phyloP scores from a whole-genome alignment of 2,888 invertebrate genomes.

The Agrochola litura region DNA sequence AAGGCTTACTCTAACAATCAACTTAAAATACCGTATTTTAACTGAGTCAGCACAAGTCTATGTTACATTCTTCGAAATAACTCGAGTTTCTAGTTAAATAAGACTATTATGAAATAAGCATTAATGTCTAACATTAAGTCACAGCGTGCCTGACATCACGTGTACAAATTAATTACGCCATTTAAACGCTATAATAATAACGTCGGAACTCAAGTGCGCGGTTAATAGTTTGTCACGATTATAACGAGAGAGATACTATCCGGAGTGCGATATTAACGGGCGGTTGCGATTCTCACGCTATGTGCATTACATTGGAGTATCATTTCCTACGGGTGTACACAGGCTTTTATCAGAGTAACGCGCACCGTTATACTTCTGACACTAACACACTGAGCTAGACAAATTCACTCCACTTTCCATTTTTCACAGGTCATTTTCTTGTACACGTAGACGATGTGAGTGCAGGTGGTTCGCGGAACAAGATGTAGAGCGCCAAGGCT shows the following conservation, averaged over 20 bases:
- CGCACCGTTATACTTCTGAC: constrained; percentile 81
- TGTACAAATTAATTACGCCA: constrained; percentile 73
- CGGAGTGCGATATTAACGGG: constrained; percentile 74
- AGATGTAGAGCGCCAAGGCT: constrained; percentile 82
- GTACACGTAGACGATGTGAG: constrained; percentile 79
- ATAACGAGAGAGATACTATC: constrained; percentile 80
- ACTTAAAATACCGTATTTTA: constrained; percentile 39
- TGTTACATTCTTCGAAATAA: constrained; percentile 49
- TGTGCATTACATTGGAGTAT: constrained; percentile 74
- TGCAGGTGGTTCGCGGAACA: constrained; percentile 83
- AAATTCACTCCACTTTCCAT: constrained; percentile 89
- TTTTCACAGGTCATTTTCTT: constrained; percentile 87
- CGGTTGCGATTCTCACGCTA: constrained; percentile 81
- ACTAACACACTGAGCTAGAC: constrained; percentile 86
- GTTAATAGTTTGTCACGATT: constrained; percentile 83
- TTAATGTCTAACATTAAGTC: constrained; percentile 56
- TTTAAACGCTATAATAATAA: constrained; percentile 75
- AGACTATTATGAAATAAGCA: constrained; percentile 54
- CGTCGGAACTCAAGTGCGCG: constrained; percentile 76
- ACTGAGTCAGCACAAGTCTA: constrained; percentile 46
- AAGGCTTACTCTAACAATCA: constrained; percentile 28
- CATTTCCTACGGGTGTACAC: constrained; percentile 75
- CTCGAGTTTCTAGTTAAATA: constrained; percentile 54
- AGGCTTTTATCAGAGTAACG: constrained; percentile 75
- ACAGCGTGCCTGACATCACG: constrained; percentile 63